Evolutionary conservation across 2,113 vertebrate species (phyloP).

Genomic region (Oryzias celebensis): DNA sequence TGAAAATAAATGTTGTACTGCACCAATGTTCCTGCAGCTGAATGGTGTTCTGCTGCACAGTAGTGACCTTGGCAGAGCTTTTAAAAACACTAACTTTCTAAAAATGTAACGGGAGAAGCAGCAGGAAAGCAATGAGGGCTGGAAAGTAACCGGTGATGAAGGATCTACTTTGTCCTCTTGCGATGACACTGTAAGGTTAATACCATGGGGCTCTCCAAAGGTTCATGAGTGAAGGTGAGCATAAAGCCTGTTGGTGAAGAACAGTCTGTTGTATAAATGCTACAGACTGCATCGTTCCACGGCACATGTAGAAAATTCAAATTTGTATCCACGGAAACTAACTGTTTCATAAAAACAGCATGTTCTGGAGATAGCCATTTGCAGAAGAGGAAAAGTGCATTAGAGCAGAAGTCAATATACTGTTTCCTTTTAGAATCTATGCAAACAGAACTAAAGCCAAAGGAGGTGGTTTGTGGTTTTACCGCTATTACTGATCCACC

Average conservation of each 20-base stretch:
- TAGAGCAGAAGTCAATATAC: too few relatives aligned
- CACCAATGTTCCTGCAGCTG: not conserved
- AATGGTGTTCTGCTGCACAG: conserved; percentile 36
- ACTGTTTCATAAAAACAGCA: too few relatives aligned
- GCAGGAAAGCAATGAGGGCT: not conserved
- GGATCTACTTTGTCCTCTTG: conserved; percentile 24
- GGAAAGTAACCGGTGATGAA: conserved; percentile 58
- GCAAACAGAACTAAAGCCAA: too few relatives aligned
- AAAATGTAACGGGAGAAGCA: conserved; percentile 4
- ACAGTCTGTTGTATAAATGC: not conserved
- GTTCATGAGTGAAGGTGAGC: conserved; percentile 2
- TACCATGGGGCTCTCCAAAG: conserved; percentile 13
- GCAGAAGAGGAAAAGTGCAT: too few relatives aligned
- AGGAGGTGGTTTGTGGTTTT: too few relatives aligned
- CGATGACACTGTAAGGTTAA: conserved; percentile 7
- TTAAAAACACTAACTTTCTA: conserved; percentile 34
- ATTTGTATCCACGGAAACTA: too few relatives aligned
- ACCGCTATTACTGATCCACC: too few relatives aligned
- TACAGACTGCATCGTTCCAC: not conserved
- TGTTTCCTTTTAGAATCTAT: too few relatives aligned
- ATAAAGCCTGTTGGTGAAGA: conserved; percentile 10
- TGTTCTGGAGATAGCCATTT: too few relatives aligned
- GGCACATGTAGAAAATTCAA: too few relatives aligned
- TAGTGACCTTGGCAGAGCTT: conserved; percentile 47
- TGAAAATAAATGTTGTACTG: conserved; percentile 44